These are phyloP conservation scores for Lysiphlebus fabarum DNA, from an alignment of 1,140 invertebrate species.

Conservation along the genomic window DNA sequence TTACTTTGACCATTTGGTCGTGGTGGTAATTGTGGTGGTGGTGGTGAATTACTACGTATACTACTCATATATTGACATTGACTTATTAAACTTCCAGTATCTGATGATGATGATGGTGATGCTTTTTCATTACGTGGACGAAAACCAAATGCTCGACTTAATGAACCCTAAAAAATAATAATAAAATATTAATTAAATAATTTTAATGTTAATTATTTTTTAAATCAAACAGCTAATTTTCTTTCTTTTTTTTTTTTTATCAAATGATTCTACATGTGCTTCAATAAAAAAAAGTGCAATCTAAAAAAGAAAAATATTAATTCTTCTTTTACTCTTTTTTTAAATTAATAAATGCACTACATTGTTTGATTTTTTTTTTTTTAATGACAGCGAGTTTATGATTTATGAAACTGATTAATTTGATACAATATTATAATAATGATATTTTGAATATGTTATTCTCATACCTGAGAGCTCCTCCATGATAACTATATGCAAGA, in stretches of 20 bases:
- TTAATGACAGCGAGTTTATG: no score
- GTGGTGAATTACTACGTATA: slow-evolving; percentile 47
- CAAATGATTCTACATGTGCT: no score
- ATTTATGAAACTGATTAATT: no score
- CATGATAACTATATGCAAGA: slow-evolving; percentile 54
- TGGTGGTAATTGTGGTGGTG: slow-evolving; percentile 47
- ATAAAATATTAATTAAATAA: slow-evolving; percentile 3
- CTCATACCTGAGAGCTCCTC: slow-evolving; percentile 60
- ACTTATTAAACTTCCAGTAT: slow-evolving; percentile 57
- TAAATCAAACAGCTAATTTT: no score
- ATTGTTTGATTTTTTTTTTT: no score
- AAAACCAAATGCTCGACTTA: slow-evolving; percentile 71
- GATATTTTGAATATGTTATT: not conserved
- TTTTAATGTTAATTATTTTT: no score
- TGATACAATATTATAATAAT: no score
- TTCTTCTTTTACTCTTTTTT: no score
- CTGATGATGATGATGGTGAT: slow-evolving; percentile 60
- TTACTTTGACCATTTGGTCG: slow-evolving; percentile 39
- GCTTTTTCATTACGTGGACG: slow-evolving; percentile 60
- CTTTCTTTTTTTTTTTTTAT: no score
- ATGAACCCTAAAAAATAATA: slow-evolving; percentile 63
- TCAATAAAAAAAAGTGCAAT: not conserved
- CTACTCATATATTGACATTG: slow-evolving; percentile 54
- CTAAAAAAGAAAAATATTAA: no score
- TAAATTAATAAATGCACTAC: no score